Percentiles rank a stretch among this genome's conserved stretches.
Conservation (phyloP, 2,797 vertebrate genomes). For the Catharus ustulatus region DNA sequence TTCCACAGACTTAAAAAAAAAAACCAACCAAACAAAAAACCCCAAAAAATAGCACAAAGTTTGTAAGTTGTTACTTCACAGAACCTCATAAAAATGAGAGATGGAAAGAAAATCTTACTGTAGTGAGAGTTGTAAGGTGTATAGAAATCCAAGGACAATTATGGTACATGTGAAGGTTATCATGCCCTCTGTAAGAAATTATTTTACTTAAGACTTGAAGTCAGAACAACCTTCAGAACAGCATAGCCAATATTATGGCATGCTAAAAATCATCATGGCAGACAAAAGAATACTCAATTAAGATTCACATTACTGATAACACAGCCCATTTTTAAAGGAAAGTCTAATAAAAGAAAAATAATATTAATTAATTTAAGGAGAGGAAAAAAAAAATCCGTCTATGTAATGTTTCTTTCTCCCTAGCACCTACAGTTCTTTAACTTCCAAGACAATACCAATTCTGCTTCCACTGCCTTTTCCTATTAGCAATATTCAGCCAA, state of each 20-base stretch:
- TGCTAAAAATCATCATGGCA: not conserved
- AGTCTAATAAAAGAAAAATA: not conserved
- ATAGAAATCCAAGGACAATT: not conserved
- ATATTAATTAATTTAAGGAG: not conserved
- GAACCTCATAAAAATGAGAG: not conserved
- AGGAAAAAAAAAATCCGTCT: not conserved
- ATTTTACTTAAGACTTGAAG: not conserved
- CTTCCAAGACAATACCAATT: not conserved
- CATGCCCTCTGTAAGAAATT: not conserved
- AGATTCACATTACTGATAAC: not conserved
- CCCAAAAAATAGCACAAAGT: not conserved
- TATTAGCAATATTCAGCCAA: not conserved
- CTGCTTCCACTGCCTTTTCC: not conserved
- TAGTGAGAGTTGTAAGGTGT: not conserved
- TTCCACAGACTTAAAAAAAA: not conserved
- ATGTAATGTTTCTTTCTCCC: not conserved
- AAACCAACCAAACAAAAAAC: no score
- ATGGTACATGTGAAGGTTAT: not conserved
- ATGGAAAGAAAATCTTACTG: not conserved
- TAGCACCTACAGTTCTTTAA: not conserved
- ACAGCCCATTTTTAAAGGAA: not conserved
- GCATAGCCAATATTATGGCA: not conserved
- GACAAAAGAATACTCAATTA: conserved; percentile 14
- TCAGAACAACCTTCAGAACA: not conserved
- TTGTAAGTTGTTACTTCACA: not conserved